Evolutionary conservation across 1,140 invertebrate species (phyloP).

Genomic region (Heliconius eleuchia): DNA sequence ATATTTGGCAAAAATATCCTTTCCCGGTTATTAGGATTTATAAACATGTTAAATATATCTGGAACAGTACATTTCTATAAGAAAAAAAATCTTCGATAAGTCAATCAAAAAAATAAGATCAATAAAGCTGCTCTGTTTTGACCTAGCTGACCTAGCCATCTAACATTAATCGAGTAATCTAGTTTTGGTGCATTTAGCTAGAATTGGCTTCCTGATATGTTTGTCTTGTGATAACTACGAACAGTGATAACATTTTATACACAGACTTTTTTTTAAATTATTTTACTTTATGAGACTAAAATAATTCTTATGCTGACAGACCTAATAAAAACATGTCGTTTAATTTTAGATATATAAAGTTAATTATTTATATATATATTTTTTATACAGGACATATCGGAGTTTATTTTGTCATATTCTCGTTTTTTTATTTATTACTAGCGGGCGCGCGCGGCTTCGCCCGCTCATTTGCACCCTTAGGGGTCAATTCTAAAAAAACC

Average conservation of each 20-base stretch:
- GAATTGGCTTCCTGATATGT: background rate
- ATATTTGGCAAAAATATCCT: background rate
- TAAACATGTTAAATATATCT: background rate
- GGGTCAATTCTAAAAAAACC: too few species aligned
- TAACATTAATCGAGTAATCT: background rate
- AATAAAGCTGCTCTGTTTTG: slow-evolving; percentile 3
- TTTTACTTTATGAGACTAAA: background rate
- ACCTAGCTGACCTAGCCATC: background rate
- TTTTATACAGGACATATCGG: too few species aligned
- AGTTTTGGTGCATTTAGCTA: background rate
- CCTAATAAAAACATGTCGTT: too few species aligned
- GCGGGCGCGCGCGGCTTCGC: too few species aligned
- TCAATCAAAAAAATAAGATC: background rate
- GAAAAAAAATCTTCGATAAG: background rate
- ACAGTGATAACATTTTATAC: background rate
- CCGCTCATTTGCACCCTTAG: too few species aligned
- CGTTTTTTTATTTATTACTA: too few species aligned
- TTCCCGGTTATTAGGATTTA: background rate
- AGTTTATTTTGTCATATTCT: too few species aligned
- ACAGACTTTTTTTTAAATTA: too few species aligned
- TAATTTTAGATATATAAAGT: too few species aligned
- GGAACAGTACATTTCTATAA: background rate
- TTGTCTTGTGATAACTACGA: background rate
- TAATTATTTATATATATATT: too few species aligned
- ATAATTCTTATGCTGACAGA: background rate